Conservation (phyloP, 2,797 vertebrate genomes). For the Ciconia nigra region DNA sequence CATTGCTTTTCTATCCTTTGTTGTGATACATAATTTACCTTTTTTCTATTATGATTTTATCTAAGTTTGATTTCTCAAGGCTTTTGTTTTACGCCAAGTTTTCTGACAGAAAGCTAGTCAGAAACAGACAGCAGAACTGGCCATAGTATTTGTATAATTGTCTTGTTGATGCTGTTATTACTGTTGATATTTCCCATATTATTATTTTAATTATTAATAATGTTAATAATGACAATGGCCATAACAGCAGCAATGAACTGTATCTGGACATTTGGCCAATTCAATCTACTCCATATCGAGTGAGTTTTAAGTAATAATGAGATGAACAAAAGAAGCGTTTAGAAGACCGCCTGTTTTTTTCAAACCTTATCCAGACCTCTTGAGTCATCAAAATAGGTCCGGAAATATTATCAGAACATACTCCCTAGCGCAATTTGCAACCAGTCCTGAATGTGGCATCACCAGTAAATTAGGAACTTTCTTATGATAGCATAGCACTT, state of each 20-base stretch:
- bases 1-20: background rate
- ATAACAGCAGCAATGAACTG: background rate
- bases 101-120: background rate
- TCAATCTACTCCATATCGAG: background rate
- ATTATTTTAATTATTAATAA: background rate
- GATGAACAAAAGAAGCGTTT: background rate
- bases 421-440: background rate
- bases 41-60: background rate
- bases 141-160: background rate
- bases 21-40: background rate
- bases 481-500: background rate
- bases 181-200: background rate
- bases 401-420: background rate
- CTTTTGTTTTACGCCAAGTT: background rate
- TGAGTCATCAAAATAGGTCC: background rate
- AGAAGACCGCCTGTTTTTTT: background rate
- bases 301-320: background rate
- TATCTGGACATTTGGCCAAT: conserved; percentile 10
- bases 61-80: background rate
- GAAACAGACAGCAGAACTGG: background rate
- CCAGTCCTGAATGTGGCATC: background rate
- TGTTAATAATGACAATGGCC: background rate
- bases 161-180: background rate
- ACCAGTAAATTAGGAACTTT: background rate
- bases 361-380: background rate